A percentile compares a stretch with the other conserved stretches of the same genome.
Conservation (phyloP, 1,140 invertebrate genomes). For the Ectropis grisescens region DNA sequence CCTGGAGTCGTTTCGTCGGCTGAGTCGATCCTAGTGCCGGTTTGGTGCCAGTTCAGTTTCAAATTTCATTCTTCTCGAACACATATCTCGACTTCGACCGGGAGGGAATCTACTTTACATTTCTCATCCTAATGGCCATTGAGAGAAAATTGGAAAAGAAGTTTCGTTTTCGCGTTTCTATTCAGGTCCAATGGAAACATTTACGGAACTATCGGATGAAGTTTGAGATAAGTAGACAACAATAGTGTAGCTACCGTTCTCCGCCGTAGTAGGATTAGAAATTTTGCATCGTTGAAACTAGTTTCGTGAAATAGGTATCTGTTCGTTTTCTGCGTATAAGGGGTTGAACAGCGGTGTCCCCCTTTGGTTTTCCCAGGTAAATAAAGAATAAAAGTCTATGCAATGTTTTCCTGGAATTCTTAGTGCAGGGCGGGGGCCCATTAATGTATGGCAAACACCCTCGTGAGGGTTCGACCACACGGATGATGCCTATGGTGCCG, state of each 20-base stretch:
- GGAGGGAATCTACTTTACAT: conserved; percentile 46
- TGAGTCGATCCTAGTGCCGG: conserved; percentile 21
- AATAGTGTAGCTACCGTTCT: no score
- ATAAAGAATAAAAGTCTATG: conserved; percentile 39
- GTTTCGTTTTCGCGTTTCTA: conserved; percentile 29
- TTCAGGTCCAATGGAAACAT: conserved; percentile 5
- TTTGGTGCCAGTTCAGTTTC: conserved; percentile 44
- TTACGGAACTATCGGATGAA: neutral
- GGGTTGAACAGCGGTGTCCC: no score
- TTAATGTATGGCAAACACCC: conserved; percentile 45
- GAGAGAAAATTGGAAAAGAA: conserved; percentile 44
- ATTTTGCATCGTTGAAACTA: no score
- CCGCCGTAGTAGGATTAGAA: no score
- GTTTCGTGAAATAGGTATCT: no score
- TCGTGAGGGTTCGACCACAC: conserved; percentile 48
- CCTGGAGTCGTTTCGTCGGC: conserved; percentile 34
- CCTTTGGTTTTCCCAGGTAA: conserved; percentile 23
- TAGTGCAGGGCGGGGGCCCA: conserved; percentile 28
- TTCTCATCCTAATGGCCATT: conserved; percentile 47
- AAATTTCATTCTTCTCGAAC: conserved; percentile 62
- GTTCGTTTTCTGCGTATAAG: no score
- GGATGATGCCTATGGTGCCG: conserved; percentile 54
- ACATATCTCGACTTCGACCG: conserved; percentile 57
- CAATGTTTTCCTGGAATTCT: conserved; percentile 53
- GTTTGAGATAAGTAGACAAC: no score